Evolutionary conservation across 2,797 vertebrate genomes (phyloP).

Genomic region (Borostomias antarcticus): DNA sequence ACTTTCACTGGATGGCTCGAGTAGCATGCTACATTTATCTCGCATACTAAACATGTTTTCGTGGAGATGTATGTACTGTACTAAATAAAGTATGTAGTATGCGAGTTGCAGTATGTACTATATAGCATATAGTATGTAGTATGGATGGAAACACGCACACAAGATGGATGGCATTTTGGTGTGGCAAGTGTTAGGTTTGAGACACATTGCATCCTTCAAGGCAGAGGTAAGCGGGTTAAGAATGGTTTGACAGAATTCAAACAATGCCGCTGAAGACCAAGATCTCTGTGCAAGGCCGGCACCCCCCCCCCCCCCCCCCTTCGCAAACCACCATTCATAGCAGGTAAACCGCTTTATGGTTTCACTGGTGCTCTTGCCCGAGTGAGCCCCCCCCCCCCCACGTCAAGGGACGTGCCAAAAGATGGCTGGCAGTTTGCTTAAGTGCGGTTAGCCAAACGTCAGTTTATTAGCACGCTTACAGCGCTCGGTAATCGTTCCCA

Average conservation of each 20-base stretch:
- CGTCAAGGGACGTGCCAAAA: background rate
- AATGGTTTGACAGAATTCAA: slow-evolving; percentile 1
- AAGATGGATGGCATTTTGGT: slow-evolving; percentile 14
- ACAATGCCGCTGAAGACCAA: background rate
- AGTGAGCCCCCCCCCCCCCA: slow-evolving; percentile 1
- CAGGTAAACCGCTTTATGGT: slow-evolving; percentile 20
- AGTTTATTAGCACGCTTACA: slow-evolving; percentile 58
- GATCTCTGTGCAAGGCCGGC: background rate
- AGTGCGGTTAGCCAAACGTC: slow-evolving; percentile 41
- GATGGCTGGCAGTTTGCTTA: slow-evolving; percentile 39
- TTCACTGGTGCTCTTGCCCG: slow-evolving; percentile 32
- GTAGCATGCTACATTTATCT: too few species aligned
- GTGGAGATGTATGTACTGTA: too few species aligned
- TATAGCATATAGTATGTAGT: too few species aligned
- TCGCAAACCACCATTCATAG: background rate
- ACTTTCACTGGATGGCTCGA: too few species aligned
- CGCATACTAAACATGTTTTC: too few species aligned
- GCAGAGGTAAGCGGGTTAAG: slow-evolving; percentile 32
- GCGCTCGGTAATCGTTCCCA: slow-evolving; percentile 57
- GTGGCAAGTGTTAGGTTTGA: slow-evolving; percentile 38
- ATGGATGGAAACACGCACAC: slow-evolving; percentile 21
- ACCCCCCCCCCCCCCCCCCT: background rate
- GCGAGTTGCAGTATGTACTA: too few species aligned
- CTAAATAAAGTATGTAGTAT: too few species aligned
- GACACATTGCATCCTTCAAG: slow-evolving; percentile 29